phyloP scores from a whole-genome alignment of 2,797 vertebrate species.

The Varecia variegata region DNA sequence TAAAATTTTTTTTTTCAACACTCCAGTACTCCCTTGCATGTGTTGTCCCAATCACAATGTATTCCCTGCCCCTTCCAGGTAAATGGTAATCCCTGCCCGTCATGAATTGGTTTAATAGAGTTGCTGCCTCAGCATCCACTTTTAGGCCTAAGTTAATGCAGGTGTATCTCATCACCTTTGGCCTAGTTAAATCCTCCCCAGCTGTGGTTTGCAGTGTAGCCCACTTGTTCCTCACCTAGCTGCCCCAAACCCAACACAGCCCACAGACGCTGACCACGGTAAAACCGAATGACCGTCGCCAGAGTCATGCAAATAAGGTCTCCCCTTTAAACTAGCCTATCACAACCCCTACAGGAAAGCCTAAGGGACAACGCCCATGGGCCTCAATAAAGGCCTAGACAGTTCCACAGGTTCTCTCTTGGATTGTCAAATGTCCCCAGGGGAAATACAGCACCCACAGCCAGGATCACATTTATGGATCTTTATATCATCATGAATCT shows the following conservation, averaged over 20 bases:
- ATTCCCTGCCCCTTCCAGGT: background rate
- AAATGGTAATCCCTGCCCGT: background rate
- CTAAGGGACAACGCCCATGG: too few relatives aligned
- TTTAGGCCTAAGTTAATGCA: background rate
- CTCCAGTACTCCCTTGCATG: background rate
- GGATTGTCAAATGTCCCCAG: background rate
- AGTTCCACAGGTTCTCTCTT: background rate
- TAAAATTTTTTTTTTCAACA: background rate
- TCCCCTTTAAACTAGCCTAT: background rate
- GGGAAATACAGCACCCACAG: background rate
- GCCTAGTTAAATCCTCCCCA: background rate
- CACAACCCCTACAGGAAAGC: background rate
- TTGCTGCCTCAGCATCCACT: background rate
- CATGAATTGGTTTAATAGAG: background rate
- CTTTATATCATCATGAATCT: background rate
- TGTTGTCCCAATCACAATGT: background rate
- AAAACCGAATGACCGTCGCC: background rate
- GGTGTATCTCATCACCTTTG: background rate
- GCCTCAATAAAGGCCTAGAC: background rate
- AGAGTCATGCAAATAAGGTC: background rate
- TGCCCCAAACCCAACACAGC: background rate
- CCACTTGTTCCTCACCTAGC: background rate
- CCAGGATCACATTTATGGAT: background rate
- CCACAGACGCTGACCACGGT: background rate
- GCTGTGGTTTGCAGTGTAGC: background rate